phyloP scores from a whole-genome alignment of 1,140 invertebrate genomes.

The Neodiprion pinetum region DNA sequence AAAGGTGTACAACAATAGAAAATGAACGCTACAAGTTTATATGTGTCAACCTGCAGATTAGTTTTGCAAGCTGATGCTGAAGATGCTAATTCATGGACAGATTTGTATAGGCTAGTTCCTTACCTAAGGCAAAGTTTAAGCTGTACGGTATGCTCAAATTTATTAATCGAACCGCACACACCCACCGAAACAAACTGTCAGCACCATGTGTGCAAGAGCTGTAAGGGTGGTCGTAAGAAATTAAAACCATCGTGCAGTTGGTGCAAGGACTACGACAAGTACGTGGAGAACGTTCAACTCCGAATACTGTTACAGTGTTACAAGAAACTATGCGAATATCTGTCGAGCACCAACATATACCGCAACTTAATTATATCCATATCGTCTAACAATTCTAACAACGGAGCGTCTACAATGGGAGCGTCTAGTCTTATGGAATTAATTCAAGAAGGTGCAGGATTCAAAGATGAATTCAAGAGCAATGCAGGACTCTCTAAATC shows the following conservation, averaged over 20 bases:
- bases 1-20: slow-evolving; percentile 28
- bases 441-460: slow-evolving; percentile 80
- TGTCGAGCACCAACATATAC: slow-evolving; percentile 76
- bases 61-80: slow-evolving; percentile 75
- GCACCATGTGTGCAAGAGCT: slow-evolving; percentile 85
- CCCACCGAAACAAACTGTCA: slow-evolving; percentile 84
- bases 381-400: slow-evolving; percentile 61
- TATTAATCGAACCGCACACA: slow-evolving; percentile 82
- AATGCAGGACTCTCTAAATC: slow-evolving; percentile 73
- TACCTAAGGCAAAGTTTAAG: slow-evolving; percentile 86
- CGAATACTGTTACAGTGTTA: slow-evolving; percentile 85
- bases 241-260: slow-evolving; percentile 83
- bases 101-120: slow-evolving; percentile 82
- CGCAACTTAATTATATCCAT: slow-evolving; percentile 62
- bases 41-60: slow-evolving; percentile 82
- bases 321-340: slow-evolving; percentile 85
- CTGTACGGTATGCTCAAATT: slow-evolving; percentile 86
- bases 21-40: slow-evolving; percentile 87
- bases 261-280: slow-evolving; percentile 85
- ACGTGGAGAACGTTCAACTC: slow-evolving; percentile 83
- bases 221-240: slow-evolving; percentile 84
- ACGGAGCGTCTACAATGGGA: slow-evolving; percentile 50
- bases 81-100: slow-evolving; percentile 76
- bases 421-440: slow-evolving; percentile 73
- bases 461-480: slow-evolving; percentile 79